These are phyloP conservation scores for Zoanthus sociatus DNA, from an alignment of 92 coral and sea anemone species.

Conservation along the genomic window DNA sequence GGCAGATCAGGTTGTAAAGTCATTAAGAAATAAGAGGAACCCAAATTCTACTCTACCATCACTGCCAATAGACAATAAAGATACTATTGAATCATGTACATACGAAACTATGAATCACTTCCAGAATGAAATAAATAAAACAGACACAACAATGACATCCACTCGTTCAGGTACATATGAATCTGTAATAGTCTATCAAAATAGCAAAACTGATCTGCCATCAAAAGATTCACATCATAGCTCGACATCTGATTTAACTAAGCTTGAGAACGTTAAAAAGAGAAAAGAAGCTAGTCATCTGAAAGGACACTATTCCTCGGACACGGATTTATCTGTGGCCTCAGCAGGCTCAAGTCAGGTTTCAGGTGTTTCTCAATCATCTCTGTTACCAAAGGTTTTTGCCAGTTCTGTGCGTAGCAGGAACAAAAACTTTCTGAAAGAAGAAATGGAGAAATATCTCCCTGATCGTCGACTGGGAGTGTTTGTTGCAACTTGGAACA, in stretches of 20 bases:
- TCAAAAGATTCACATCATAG: conserved; percentile 28
- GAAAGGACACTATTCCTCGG: conserved; percentile 71
- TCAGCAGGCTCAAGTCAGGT: conserved; percentile 60
- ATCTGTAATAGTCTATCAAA: conserved; percentile 32
- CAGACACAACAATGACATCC: conserved; percentile 36
- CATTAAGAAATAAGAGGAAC: conserved; percentile 53
- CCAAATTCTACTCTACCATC: conserved; percentile 86
- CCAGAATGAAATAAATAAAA: neutral
- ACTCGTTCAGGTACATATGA: conserved; percentile 64
- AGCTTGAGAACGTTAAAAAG: conserved; percentile 38
- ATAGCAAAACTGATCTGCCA: neutral
- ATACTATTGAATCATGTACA: conserved; percentile 41
- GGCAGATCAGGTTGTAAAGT: conserved; percentile 2
- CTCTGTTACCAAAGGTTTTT: conserved; percentile 79
- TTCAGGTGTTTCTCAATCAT: conserved; percentile 57
- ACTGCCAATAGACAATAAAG: conserved; percentile 50
- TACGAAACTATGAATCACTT: conserved; percentile 66
- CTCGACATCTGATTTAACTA: conserved; percentile 66
- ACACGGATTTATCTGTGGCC: conserved; percentile 66
- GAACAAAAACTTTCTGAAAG: conserved; percentile 84
- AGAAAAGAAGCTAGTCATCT: neutral
- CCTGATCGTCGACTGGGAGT: conserved; percentile 85
- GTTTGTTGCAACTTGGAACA: conserved; percentile 98
- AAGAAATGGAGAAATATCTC: conserved; percentile 91
- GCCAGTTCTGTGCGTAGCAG: conserved; percentile 84